Percentiles rank a stretch among this genome's conserved stretches.
Conservation (phyloP, 2,888 invertebrate species). For the Heteromurus nitidus region DNA sequence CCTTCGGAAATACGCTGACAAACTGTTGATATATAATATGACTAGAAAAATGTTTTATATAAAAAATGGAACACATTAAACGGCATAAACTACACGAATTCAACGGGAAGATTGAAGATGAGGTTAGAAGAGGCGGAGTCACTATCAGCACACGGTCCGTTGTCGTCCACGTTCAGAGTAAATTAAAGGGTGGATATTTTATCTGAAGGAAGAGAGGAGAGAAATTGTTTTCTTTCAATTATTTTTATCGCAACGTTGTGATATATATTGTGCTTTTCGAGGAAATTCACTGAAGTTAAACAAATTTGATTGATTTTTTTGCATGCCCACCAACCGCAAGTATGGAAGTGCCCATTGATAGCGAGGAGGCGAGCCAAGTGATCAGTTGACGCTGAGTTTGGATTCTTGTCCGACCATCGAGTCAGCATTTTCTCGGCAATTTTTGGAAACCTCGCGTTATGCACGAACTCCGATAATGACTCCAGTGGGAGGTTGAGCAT, state of each 20-base stretch:
- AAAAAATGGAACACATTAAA: no score
- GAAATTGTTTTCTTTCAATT: slow-evolving; percentile 47
- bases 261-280: not conserved
- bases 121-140: no score
- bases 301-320: not conserved
- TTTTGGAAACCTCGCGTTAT: slow-evolving; percentile 51
- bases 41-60: no score
- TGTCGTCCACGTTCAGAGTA: not conserved
- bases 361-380: slow-evolving; percentile 60
- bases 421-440: slow-evolving; percentile 62
- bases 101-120: no score
- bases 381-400: slow-evolving; percentile 50
- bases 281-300: not conserved
- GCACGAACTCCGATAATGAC: slow-evolving; percentile 44
- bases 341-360: slow-evolving; percentile 67
- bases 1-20: slow-evolving; percentile 3
- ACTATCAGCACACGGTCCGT: no score
- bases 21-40: not conserved
- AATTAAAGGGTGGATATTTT: slow-evolving; percentile 38
- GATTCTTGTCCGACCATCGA: slow-evolving; percentile 51
- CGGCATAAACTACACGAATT: no score
- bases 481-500: slow-evolving; percentile 62
- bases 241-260: not conserved
- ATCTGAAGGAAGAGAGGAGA: slow-evolving; percentile 12
- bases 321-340: slow-evolving; percentile 50